A percentile compares a stretch with the other conserved stretches of the same genome.
These are phyloP conservation scores for Heterodera schachtii DNA, from an alignment of 1,140 invertebrate species.

Conservation along the genomic window DNA sequence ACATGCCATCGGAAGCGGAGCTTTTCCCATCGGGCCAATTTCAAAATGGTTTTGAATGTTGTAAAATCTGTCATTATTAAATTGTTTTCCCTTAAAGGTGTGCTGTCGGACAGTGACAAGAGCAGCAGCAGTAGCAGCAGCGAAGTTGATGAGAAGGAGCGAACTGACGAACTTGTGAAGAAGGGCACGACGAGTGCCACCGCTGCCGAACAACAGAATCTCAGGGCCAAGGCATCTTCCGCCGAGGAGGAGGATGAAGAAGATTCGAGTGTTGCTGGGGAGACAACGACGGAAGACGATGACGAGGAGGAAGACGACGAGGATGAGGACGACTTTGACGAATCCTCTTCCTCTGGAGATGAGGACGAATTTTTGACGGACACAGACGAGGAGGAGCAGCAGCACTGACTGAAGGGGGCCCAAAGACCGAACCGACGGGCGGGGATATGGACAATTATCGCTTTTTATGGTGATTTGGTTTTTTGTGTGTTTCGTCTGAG, in stretches of 20 bases:
- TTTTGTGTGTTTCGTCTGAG: too few species aligned
- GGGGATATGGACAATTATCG: too few species aligned
- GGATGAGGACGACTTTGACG: too few species aligned
- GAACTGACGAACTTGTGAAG: not conserved
- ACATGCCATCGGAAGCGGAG: not conserved
- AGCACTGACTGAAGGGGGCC: too few species aligned
- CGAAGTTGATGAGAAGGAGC: not conserved
- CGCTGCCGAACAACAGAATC: too few species aligned
- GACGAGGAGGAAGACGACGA: too few species aligned
- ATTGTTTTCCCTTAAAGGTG: not conserved
- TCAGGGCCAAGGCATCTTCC: constrained; percentile 6
- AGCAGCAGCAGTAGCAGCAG: not conserved
- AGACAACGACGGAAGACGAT: not conserved
- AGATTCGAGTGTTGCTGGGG: not conserved
- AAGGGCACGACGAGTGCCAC: not conserved
- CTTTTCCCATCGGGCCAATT: not conserved
- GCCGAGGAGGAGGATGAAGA: constrained; percentile 11
- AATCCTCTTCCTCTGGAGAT: too few species aligned
- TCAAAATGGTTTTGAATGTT: not conserved
- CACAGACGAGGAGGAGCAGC: too few species aligned
- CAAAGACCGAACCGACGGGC: too few species aligned
- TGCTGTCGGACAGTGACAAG: not conserved
- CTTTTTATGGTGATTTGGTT: too few species aligned
- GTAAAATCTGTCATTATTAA: not conserved
- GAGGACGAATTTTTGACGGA: too few species aligned